phyloP scores from a whole-genome alignment of 2,113 vertebrate species.

The Morone saxatilis region DNA sequence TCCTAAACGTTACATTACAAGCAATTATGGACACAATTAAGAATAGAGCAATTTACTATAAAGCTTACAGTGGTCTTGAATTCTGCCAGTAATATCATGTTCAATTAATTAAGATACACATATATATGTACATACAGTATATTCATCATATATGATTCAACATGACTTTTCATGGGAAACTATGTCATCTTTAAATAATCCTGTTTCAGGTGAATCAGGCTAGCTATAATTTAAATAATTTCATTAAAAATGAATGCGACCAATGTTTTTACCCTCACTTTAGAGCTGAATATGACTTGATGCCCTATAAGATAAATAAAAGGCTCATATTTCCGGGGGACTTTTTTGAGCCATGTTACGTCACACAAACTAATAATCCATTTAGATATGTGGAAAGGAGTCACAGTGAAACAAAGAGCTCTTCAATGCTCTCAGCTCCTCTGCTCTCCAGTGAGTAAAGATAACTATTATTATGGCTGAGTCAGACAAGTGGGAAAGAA shows the following conservation, averaged over 20 bases:
- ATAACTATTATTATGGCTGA: conserved; percentile 10
- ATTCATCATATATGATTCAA: neutral
- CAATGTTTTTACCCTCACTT: neutral
- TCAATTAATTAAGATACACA: too few relatives aligned
- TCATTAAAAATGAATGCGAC: neutral
- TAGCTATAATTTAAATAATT: neutral
- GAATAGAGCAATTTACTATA: too few relatives aligned
- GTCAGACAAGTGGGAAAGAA: conserved; percentile 4
- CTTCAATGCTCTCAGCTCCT: neutral
- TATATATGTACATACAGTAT: neutral
- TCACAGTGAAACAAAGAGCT: neutral
- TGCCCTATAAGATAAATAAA: neutral
- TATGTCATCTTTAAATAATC: neutral
- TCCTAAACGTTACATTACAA: too few relatives aligned
- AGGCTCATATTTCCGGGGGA: neutral
- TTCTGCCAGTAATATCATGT: too few relatives aligned
- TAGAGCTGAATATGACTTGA: neutral
- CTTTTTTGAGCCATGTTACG: neutral
- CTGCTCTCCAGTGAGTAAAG: neutral
- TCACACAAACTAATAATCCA: neutral
- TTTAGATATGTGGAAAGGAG: neutral
- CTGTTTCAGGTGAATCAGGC: neutral
- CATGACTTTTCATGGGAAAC: neutral
- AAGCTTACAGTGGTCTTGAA: too few relatives aligned
- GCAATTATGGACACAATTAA: too few relatives aligned